Conservation (phyloP, 2,888 invertebrate genomes). For the Hirtodrosophila alboralis region DNA sequence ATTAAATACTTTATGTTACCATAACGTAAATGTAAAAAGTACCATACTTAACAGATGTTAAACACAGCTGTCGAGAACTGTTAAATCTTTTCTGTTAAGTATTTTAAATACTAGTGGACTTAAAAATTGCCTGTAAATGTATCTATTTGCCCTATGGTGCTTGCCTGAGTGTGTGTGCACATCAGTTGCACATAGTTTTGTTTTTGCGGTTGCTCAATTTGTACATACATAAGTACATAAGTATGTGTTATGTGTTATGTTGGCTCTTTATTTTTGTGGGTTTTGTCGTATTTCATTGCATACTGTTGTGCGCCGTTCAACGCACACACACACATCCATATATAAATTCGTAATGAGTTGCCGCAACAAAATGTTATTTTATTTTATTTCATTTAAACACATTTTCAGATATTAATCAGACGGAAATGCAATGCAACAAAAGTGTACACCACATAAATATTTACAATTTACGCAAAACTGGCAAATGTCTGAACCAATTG, state of each 20-base stretch:
- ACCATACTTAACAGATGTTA: too few relatives aligned
- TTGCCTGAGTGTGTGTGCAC: slow-evolving; percentile 14
- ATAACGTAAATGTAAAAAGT: too few relatives aligned
- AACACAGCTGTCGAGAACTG: too few relatives aligned
- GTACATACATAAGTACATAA: slow-evolving; percentile 25
- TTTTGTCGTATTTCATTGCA: slow-evolving; percentile 38
- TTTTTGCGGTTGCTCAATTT: slow-evolving; percentile 49
- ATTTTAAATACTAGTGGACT: too few relatives aligned
- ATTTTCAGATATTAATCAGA: slow-evolving; percentile 36
- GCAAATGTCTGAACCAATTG: slow-evolving; percentile 30
- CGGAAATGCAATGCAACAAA: slow-evolving; percentile 21
- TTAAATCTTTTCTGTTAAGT: too few relatives aligned
- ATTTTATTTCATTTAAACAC: slow-evolving; percentile 39
- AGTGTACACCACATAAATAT: slow-evolving; percentile 48
- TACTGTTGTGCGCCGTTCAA: slow-evolving; percentile 37
- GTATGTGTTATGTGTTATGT: slow-evolving; percentile 2
- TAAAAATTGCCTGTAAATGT: slow-evolving; percentile 10
- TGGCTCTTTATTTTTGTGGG: slow-evolving; percentile 42
- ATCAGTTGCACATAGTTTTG: slow-evolving; percentile 34
- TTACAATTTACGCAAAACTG: slow-evolving; percentile 42
- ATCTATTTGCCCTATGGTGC: too few relatives aligned
- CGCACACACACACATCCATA: not conserved
- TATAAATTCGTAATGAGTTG: slow-evolving; percentile 60
- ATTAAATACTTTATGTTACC: too few relatives aligned
- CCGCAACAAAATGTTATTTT: slow-evolving; percentile 39